Percentiles rank a stretch among this genome's conserved stretches.
phyloP scores from a whole-genome alignment of 2,797 vertebrate species.

The Morelia viridis region DNA sequence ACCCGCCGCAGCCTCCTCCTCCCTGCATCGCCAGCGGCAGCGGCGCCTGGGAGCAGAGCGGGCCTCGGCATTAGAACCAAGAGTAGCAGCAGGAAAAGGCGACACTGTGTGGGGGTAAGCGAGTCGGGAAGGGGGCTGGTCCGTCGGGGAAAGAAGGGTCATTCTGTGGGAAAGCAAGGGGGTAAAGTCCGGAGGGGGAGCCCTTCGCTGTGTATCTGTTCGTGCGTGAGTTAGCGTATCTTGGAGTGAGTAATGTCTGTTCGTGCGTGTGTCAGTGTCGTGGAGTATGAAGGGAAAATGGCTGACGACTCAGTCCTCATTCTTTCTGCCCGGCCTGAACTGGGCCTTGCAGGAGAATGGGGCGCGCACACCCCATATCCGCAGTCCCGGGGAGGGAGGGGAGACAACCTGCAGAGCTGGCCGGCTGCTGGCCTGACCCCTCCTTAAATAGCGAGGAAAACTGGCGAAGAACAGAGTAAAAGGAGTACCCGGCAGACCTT shows the following conservation, averaged over 20 bases:
- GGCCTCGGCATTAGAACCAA: constrained; percentile 49
- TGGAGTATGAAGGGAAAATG: constrained; percentile 76
- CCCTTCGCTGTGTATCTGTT: neutral
- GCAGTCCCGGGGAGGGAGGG: constrained; percentile 2
- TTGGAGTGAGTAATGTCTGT: constrained; percentile 65
- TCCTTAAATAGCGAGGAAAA: neutral
- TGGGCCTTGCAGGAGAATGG: constrained; percentile 66
- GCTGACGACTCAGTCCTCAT: constrained; percentile 70
- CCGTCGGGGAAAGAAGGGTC: neutral
- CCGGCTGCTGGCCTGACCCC: neutral
- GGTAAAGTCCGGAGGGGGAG: neutral
- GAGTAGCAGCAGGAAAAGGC: constrained; percentile 53
- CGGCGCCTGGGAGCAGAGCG: constrained; percentile 43
- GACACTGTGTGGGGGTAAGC: constrained; percentile 71
- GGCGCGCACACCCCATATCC: constrained; percentile 43
- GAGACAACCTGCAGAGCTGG: neutral
- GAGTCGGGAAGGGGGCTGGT: constrained; percentile 17
- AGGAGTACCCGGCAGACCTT: constrained; percentile 21
- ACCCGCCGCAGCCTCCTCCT: constrained; percentile 28
- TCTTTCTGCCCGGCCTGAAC: constrained; percentile 66
- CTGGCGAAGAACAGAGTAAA: constrained; percentile 4
- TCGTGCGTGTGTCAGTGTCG: constrained; percentile 66
- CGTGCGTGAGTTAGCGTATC: constrained; percentile 62
- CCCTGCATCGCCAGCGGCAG: constrained; percentile 8
- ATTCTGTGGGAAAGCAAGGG: neutral